Evolutionary conservation across 2,888 invertebrate species (phyloP), one percentile per base, ranked within the genome.

Genomic region (Periphyllus acericola): DNA sequence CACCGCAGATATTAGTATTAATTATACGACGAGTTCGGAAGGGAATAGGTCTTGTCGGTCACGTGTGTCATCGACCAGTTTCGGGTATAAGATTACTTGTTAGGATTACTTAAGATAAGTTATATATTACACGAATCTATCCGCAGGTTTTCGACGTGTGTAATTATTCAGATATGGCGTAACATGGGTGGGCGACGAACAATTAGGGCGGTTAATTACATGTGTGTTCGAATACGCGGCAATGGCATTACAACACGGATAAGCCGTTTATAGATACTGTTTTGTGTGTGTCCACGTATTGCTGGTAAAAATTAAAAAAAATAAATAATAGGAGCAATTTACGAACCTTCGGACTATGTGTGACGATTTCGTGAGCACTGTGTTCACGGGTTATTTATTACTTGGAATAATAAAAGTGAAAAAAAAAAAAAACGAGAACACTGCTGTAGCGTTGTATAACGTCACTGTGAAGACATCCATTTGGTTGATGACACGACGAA

Each of bases 401-500:
- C 40, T 74, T 40, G 29, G 36, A 75, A 84, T 76, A 84, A 84
- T 84, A 84, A 84, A 84, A 84, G 76, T 76, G 76, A 76, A 71
- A 71, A 83, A 66, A 83, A n/a, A 74, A 60, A 75, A 84, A 84
- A 84, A 76, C 66, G 66, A 84, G 76, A 68, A 76, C 76, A 46
- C 46, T 11, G 40, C 32, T 4, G 60, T 66, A 75, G 36, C 55
- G n/a, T 83, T 83, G 83, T 75, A 83, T 46, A 83, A 83, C 81
- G 32, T 40, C 76, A 76, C 46, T 66, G 25, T n/a, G 76, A 68
- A 84, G 66, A 68, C 76, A 66, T 40, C 32, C 46, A 76, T 66
- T 46, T 84, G 40, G 76, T 83, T 40, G 74, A 84, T 76, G 84
- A 85, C 84, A 68, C 84, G 84, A 85, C 46, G 76, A 78, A 78